Conservation (phyloP, 2,888 invertebrate genomes). For the Spodoptera littoralis region DNA sequence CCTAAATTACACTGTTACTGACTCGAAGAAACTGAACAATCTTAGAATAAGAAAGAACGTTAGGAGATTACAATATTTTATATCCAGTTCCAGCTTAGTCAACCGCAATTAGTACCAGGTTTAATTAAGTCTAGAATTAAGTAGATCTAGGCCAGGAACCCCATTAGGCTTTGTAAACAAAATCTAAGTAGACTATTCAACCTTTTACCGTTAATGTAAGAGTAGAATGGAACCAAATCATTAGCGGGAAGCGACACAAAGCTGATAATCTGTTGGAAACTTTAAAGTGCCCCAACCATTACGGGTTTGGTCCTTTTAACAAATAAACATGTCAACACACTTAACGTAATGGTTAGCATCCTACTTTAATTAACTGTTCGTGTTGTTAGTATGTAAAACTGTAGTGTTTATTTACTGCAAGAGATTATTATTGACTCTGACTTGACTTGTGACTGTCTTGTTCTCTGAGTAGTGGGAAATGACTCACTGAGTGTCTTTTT, state of each 20-base stretch:
- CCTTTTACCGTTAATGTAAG: constrained; percentile 7
- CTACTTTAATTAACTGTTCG: constrained; percentile 1
- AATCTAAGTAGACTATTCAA: constrained; percentile 5
- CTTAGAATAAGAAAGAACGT: no score
- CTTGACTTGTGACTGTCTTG: no score
- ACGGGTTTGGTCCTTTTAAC: constrained; percentile 31
- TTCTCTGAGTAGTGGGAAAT: no score
- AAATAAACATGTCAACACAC: constrained; percentile 22
- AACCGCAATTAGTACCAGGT: background rate
- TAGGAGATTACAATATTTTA: no score
- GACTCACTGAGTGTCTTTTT: no score
- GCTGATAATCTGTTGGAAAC: constrained; percentile 65
- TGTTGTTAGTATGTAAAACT: no score
- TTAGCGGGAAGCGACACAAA: constrained; percentile 30
- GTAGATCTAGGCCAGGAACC: background rate
- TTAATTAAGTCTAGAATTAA: constrained; percentile 4
- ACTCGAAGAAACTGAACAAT: no score
- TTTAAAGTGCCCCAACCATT: constrained; percentile 58
- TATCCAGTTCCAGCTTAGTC: no score
- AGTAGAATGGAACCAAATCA: constrained; percentile 27
- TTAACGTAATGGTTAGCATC: constrained; percentile 15
- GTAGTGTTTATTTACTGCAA: no score
- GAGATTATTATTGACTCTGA: no score
- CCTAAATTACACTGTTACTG: no score
- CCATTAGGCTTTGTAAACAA: constrained; percentile 21